Percentiles rank a stretch among this genome's conserved stretches.
Evolutionary conservation across 1,140 invertebrate species (phyloP).

Genomic region (Latrodectus geometricus): DNA sequence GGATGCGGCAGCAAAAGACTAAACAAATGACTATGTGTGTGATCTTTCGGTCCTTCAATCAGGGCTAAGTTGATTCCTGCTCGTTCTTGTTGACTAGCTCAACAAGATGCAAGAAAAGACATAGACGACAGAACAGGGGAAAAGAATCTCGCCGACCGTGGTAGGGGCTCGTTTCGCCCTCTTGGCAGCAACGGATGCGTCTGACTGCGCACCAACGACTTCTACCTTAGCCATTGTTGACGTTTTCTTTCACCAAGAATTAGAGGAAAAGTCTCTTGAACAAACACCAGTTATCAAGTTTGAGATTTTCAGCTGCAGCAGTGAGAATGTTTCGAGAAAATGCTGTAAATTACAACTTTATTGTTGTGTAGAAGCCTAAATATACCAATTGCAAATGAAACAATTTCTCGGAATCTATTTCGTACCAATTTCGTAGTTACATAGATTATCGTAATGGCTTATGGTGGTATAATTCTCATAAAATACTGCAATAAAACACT

Average conservation of each 20-base stretch:
- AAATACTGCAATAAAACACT: too few relatives aligned
- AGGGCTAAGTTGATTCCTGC: constrained; percentile 20
- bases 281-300: too few relatives aligned
- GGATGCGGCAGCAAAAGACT: not conserved
- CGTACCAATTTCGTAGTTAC: too few relatives aligned
- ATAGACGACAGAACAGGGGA: not conserved
- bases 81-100: constrained; percentile 37
- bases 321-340: too few relatives aligned
- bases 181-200: constrained; percentile 24
- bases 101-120: constrained; percentile 6
- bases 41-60: not conserved
- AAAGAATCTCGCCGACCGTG: constrained; percentile 4
- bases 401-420: too few relatives aligned
- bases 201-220: constrained; percentile 26
- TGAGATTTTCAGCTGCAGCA: too few relatives aligned
- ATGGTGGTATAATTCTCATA: too few relatives aligned
- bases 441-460: too few relatives aligned
- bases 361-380: too few relatives aligned
- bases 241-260: not conserved
- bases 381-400: too few relatives aligned
- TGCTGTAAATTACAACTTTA: too few relatives aligned
- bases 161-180: constrained; percentile 33
- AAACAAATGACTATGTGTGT: not conserved
- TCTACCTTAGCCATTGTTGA: not conserved
- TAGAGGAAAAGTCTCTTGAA: not conserved